phyloP scores from a whole-genome alignment of 2,888 invertebrate genomes.

The Luperina testacea region DNA sequence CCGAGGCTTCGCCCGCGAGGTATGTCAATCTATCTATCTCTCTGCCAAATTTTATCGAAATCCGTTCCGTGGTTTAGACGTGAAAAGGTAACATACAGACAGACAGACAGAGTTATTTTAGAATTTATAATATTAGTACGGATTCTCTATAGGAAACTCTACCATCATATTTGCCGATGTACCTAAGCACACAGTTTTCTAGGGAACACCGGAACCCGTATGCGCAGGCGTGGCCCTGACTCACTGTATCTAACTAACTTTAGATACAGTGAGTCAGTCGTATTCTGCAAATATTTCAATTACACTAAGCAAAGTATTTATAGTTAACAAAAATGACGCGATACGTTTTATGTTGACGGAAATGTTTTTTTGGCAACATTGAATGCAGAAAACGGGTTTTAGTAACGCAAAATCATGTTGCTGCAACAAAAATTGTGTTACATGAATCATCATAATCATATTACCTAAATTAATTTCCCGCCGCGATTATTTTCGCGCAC shows the following conservation, averaged over 20 bases:
- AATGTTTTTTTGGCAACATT: neutral
- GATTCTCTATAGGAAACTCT: conserved; percentile 17
- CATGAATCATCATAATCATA: too few species aligned
- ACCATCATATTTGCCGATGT: conserved; percentile 17
- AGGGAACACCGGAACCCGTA: conserved; percentile 83
- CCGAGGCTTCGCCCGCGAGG: too few species aligned
- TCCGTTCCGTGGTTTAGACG: too few species aligned
- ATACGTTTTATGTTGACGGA: too few species aligned
- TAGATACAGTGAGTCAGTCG: conserved; percentile 26
- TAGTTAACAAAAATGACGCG: neutral
- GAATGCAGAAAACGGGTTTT: neutral
- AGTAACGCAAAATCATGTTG: neutral
- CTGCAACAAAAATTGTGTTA: too few species aligned
- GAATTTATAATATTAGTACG: too few species aligned
- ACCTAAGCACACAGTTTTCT: conserved; percentile 60
- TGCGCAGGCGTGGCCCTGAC: conserved; percentile 80
- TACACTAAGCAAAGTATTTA: neutral
- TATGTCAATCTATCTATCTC: too few species aligned
- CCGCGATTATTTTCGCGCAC: too few species aligned
- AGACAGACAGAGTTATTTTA: too few species aligned
- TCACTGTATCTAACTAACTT: conserved; percentile 70
- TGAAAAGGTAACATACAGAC: too few species aligned
- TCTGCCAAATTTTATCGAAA: too few species aligned
- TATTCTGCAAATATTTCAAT: conserved; percentile 68
- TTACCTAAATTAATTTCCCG: too few species aligned